These are phyloP conservation scores for Netelia inedita DNA, from an alignment of 2,888 invertebrate species.

Conservation along the genomic window DNA sequence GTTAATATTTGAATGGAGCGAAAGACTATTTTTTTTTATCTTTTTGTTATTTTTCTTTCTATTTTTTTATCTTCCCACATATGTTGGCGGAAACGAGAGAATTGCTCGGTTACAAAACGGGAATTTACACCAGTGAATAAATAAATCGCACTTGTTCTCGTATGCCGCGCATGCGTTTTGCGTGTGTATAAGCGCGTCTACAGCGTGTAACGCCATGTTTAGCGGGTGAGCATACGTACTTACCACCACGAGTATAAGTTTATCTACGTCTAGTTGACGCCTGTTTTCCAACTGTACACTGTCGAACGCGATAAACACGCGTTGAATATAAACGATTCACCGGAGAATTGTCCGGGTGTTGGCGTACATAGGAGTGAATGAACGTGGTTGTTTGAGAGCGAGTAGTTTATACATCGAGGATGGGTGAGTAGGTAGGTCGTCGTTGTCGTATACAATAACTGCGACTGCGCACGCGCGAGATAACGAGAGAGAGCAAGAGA, in stretches of 20 bases:
- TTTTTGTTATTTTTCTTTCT: neutral
- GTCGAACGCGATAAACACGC: slow-evolving; percentile 25
- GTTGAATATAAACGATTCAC: slow-evolving; percentile 43
- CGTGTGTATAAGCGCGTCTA: neutral
- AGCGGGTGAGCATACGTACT: neutral
- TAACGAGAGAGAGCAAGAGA: slow-evolving; percentile 3
- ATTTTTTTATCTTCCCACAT: neutral
- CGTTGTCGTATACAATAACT: slow-evolving; percentile 39
- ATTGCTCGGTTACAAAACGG: neutral
- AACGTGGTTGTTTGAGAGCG: slow-evolving; percentile 39
- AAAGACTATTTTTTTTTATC: neutral
- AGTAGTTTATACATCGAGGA: slow-evolving; percentile 31
- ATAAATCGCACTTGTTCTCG: neutral
- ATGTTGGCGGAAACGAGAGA: neutral
- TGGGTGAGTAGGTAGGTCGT: slow-evolving; percentile 55
- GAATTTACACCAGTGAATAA: neutral
- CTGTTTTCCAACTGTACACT: slow-evolving; percentile 5
- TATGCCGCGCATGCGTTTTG: neutral
- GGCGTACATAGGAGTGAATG: slow-evolving; percentile 47
- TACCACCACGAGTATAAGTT: neutral
- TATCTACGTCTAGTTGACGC: neutral
- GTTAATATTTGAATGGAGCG: neutral
- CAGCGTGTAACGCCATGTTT: neutral
- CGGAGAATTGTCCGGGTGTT: neutral
- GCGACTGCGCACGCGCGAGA: neutral